Evolutionary conservation across 2,113 vertebrate genomes (phyloP), one percentile per base, ranked within the genome.

Genomic region (Picathartes gymnocephalus): DNA sequence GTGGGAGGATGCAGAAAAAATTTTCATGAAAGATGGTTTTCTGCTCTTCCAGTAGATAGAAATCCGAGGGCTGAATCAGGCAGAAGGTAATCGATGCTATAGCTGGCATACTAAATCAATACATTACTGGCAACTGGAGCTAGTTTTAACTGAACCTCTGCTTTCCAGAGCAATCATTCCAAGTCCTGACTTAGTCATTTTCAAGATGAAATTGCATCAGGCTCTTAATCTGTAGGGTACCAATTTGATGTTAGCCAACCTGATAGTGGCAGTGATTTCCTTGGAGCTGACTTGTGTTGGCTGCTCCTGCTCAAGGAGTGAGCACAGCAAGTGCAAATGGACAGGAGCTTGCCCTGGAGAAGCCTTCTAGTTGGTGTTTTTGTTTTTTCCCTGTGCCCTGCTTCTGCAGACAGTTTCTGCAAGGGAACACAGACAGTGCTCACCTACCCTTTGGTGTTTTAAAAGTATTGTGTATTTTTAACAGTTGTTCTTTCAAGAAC

Each of bases 141-240:
- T 92, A 89, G 91, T 91, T 95, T 96, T 95, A 96, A 90, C 64
- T 87, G 94, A 94, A 95, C 19, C 61, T 96, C 83, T 93, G 78
- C 81, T 96, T 96, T 93, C 80, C 90, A 97, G 89, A 97, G 91
- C 51, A 95, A 90, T 95, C 92, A 66, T 92, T 97, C 95, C 87
- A 96, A 95, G 68, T 93, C 88, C 89, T 92, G 87, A 86, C 86
- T 92, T 95, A 91, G 93, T 86, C 18, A 95, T 96, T 96, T 97
- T 95, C 81, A 78, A 92, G 96, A 97, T 94, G 96, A 95, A 96
- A 96, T 92, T 97, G 90, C 95, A 96, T 94, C 68, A 86, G 89
- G 83, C 71, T 93, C 77, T 92, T 92, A 81, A 90, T 97, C 91
- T 86, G 81, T 76, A 35, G 58, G 65, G 71, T 61, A 54, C 86